Evolutionary conservation across 2,888 invertebrate genomes (phyloP).

Genomic region (Monochamus alternatus): DNA sequence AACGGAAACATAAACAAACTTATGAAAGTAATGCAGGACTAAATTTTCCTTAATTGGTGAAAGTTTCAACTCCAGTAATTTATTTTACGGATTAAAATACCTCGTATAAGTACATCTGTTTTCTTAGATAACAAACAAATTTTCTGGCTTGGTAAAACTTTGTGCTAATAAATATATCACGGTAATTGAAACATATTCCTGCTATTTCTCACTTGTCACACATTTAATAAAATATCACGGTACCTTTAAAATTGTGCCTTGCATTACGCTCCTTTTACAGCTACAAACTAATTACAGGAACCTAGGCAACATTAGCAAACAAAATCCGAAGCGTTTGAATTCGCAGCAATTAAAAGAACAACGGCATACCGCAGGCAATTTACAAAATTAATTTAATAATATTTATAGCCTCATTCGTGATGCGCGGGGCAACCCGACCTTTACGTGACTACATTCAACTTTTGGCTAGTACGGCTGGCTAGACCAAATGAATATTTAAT

Average conservation of each 20-base stretch:
- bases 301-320: not conserved
- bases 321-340: not conserved
- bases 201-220: not conserved
- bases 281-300: conserved; percentile 1
- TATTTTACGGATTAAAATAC: not conserved
- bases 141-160: not conserved
- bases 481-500: conserved; percentile 31
- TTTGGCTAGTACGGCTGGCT: conserved; percentile 17
- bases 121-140: not conserved
- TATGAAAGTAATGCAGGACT: not conserved
- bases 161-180: not conserved
- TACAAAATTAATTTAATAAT: conserved; percentile 31
- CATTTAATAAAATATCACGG: not conserved
- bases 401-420: conserved; percentile 38
- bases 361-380: conserved; percentile 18
- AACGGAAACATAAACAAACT: no score
- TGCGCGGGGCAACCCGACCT: conserved; percentile 39
- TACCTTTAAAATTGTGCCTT: not conserved
- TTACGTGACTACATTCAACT: conserved; percentile 41
- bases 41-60: not conserved
- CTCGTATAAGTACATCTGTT: not conserved
- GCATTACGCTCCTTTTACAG: not conserved
- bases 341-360: conserved; percentile 12
- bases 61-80: not conserved
- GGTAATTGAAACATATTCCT: not conserved